These are phyloP conservation scores for Drosophila elegans DNA, from an alignment of 1,140 invertebrate genomes.

Conservation along the genomic window DNA sequence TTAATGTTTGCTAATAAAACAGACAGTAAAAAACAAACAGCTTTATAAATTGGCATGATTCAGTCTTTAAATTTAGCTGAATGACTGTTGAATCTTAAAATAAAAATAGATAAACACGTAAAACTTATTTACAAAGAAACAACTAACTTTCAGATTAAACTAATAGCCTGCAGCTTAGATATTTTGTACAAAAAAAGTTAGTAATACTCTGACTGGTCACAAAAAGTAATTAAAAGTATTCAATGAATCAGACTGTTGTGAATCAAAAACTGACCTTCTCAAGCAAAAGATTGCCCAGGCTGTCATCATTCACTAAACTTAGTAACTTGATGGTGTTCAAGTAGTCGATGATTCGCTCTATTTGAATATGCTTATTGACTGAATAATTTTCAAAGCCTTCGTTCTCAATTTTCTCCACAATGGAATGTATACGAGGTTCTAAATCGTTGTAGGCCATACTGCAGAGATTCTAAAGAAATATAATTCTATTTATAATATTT, in stretches of 20 bases:
- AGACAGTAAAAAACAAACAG: not conserved
- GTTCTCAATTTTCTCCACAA: constrained; percentile 43
- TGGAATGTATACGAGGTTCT: constrained; percentile 44
- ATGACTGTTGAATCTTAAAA: not conserved
- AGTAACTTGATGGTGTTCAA: constrained; percentile 62
- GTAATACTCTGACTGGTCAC: not conserved
- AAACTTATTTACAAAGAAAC: not conserved
- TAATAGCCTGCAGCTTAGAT: not conserved
- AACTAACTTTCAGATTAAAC: not conserved
- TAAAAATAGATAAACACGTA: not conserved
- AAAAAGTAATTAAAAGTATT: not conserved
- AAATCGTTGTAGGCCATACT: constrained; percentile 55
- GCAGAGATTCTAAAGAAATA: constrained; percentile 52
- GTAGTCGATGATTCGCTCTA: constrained; percentile 32
- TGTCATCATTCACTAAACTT: constrained; percentile 24
- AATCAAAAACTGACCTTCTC: constrained; percentile 42
- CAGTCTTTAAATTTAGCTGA: constrained; percentile 8
- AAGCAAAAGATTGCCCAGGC: constrained; percentile 26
- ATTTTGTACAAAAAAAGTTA: constrained; percentile 1
- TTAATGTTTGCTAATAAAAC: too few relatives aligned
- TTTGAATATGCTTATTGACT: not conserved
- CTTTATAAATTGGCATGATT: not conserved
- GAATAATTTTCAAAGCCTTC: constrained; percentile 39
- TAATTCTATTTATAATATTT: too few relatives aligned
- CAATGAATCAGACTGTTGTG: constrained; percentile 7